A percentile compares a stretch with the other conserved stretches of the same genome.
These are phyloP conservation scores for Riparia riparia DNA, from an alignment of 2,113 vertebrate genomes.

Conservation along the genomic window DNA sequence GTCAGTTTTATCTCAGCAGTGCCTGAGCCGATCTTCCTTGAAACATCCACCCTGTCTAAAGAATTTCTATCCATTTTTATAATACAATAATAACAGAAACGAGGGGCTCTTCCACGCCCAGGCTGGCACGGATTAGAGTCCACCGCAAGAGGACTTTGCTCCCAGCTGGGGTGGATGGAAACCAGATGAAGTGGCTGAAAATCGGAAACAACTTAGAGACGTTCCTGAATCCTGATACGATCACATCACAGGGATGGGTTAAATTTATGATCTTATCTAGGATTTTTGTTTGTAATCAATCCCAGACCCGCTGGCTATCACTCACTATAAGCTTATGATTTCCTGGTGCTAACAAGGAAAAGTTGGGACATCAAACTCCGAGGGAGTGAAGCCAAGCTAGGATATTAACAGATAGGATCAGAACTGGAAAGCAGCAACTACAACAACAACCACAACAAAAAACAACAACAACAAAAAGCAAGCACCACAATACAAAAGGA, in stretches of 20 bases:
- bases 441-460: neutral
- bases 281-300: slow-evolving; percentile 53
- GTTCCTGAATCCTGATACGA: slow-evolving; percentile 21
- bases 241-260: slow-evolving; percentile 56
- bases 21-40: neutral
- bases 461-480: neutral
- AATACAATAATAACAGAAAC: slow-evolving; percentile 34
- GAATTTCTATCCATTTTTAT: slow-evolving; percentile 7
- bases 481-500: neutral
- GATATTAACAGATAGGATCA: slow-evolving; percentile 55
- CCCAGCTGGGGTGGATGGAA: slow-evolving; percentile 51
- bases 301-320: slow-evolving; percentile 49
- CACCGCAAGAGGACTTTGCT: neutral
- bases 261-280: slow-evolving; percentile 45
- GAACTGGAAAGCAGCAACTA: slow-evolving; percentile 17
- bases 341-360: slow-evolving; percentile 23
- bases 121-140: slow-evolving; percentile 38
- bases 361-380: slow-evolving; percentile 37
- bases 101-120: neutral
- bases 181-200: slow-evolving; percentile 67
- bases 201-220: slow-evolving; percentile 56
- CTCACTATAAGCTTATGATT: slow-evolving; percentile 24
- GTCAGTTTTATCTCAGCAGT: neutral
- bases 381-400: slow-evolving; percentile 33
- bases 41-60: slow-evolving; percentile 25